Evolutionary conservation across 2,113 vertebrate genomes (phyloP).

Genomic region (Gila orcuttii): DNA sequence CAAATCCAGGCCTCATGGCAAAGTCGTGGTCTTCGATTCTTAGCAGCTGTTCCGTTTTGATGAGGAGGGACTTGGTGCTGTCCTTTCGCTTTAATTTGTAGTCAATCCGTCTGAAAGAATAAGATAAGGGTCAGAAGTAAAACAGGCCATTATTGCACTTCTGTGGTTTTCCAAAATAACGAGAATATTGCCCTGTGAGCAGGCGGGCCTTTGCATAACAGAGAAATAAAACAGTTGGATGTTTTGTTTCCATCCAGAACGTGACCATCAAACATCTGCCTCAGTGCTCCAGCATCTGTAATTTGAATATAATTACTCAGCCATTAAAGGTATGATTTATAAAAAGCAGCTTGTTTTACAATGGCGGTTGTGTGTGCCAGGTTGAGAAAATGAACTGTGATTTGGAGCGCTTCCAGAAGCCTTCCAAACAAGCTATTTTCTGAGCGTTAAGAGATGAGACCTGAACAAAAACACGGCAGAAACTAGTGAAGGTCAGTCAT

Average conservation of each 20-base stretch:
- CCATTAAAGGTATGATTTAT: background rate
- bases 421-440: background rate
- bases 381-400: background rate
- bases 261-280: constrained; percentile 15
- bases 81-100: constrained; percentile 84
- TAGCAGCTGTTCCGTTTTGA: constrained; percentile 86
- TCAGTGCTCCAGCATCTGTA: background rate
- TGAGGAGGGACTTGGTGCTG: constrained; percentile 83
- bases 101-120: constrained; percentile 77
- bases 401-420: constrained; percentile 4
- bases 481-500: background rate
- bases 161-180: background rate
- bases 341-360: constrained; percentile 12
- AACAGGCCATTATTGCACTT: background rate
- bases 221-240: background rate
- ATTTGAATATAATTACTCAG: background rate
- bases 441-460: background rate
- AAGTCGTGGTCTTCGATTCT: constrained; percentile 91
- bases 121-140: background rate
- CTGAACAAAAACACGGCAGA: background rate
- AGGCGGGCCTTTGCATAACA: background rate
- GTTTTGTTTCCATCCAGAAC: background rate
- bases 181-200: background rate
- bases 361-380: background rate
- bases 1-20: constrained; percentile 89